A percentile compares a stretch with the other conserved stretches of the same genome.
Conservation (phyloP, 2,113 vertebrate genomes). For the Burhinus bistriatus region DNA sequence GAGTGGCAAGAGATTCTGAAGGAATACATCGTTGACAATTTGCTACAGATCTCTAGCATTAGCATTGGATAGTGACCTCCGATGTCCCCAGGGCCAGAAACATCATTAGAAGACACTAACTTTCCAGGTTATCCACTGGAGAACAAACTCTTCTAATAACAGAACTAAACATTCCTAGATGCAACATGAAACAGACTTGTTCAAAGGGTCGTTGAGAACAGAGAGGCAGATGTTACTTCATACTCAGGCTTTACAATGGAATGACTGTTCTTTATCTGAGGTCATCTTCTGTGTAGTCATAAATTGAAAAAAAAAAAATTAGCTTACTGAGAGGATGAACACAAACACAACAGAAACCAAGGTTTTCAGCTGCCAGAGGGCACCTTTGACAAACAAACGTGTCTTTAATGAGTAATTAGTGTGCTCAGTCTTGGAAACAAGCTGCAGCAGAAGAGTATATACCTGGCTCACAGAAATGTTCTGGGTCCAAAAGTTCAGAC, state of each 20-base stretch:
- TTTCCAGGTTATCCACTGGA: neutral
- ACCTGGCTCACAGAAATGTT: neutral
- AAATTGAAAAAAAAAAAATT: neutral
- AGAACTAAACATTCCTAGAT: neutral
- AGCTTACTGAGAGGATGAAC: neutral
- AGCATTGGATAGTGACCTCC: neutral
- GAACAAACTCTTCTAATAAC: neutral
- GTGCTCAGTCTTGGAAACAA: neutral
- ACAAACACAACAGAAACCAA: neutral
- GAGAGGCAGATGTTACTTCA: neutral
- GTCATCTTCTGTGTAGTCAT: neutral
- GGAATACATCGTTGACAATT: neutral
- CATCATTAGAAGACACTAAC: neutral
- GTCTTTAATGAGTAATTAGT: neutral
- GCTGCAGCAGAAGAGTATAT: neutral
- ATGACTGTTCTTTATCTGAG: neutral
- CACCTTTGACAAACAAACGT: neutral
- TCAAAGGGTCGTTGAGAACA: neutral
- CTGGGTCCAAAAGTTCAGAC: neutral
- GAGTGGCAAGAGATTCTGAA: neutral
- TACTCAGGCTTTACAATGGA: neutral
- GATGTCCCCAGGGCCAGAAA: neutral
- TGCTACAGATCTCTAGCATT: neutral
- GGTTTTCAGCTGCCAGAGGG: neutral
- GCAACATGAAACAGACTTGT: neutral